phyloP scores from a whole-genome alignment of 2,888 invertebrate genomes.

The Erpobdella octoculata region DNA sequence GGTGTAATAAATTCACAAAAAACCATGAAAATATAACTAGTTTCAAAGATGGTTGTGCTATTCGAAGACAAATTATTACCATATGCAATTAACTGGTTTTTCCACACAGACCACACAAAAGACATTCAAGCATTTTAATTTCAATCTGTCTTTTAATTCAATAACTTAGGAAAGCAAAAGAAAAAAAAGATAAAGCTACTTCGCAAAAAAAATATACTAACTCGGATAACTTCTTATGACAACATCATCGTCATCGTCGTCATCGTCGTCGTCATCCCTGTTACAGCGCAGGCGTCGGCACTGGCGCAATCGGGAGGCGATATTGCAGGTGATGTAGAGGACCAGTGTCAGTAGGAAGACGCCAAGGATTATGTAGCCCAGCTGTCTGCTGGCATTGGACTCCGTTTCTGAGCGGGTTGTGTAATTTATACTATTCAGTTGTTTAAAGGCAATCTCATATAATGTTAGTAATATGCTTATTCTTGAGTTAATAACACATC shows the following conservation, averaged over 20 bases:
- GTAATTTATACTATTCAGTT: no score
- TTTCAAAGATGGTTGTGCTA: no score
- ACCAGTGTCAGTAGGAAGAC: neutral
- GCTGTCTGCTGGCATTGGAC: neutral
- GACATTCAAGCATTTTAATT: no score
- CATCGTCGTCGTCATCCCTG: conserved; percentile 3
- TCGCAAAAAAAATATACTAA: neutral
- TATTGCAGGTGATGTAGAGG: neutral
- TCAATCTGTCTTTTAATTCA: no score
- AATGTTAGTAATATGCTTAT: neutral
- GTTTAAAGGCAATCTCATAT: neutral
- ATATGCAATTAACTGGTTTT: no score
- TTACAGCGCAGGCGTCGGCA: neutral
- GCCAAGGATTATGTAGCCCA: neutral
- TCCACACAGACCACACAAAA: no score
- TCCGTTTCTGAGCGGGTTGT: neutral
- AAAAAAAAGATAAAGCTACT: neutral
- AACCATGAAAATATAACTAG: no score
- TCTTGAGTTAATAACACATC: no score
- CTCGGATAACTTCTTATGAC: neutral
- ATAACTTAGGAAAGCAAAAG: neutral
- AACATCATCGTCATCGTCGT: neutral
- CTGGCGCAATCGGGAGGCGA: neutral
- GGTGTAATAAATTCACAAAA: no score
- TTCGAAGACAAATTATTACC: no score